Evolutionary conservation across 35 echinoderm and acorn worm genomes (phyloP).

Genomic region (Apostichopus parvimensis): DNA sequence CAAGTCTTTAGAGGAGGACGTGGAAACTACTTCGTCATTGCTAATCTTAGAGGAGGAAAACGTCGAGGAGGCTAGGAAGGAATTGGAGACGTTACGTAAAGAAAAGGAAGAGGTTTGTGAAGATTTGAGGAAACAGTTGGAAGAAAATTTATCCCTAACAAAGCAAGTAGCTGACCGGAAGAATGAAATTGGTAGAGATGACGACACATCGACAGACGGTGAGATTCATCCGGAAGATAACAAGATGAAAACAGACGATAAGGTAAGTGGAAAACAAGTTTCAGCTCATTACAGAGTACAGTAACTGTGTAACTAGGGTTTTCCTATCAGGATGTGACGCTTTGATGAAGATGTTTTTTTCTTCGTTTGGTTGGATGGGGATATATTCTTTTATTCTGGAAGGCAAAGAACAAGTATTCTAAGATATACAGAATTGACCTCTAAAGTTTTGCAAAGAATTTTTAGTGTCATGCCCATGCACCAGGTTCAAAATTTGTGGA

Average conservation of each 20-base stretch:
- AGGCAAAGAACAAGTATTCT: too few relatives aligned
- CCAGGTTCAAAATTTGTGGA: too few relatives aligned
- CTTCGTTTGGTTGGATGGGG: too few relatives aligned
- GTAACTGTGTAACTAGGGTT: too few relatives aligned
- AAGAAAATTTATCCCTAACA: not conserved
- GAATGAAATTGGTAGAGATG: not conserved
- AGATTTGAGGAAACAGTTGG: constrained; percentile 6
- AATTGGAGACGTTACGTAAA: not conserved
- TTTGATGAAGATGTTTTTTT: too few relatives aligned
- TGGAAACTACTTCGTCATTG: not conserved
- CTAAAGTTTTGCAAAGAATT: too few relatives aligned
- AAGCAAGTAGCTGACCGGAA: too few relatives aligned
- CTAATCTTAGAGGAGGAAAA: constrained; percentile 5
- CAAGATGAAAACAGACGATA: not conserved
- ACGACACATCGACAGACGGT: not conserved
- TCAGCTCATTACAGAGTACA: not conserved
- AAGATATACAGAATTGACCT: too few relatives aligned
- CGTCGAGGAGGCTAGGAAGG: not conserved
- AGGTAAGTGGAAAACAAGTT: not conserved
- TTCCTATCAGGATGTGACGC: too few relatives aligned
- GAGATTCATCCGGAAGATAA: not conserved
- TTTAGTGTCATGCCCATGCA: too few relatives aligned
- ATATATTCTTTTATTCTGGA: too few relatives aligned
- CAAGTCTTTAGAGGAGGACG: not conserved
- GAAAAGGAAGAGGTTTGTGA: constrained; percentile 7